Base-by-base conservation (phyloP, 2,113 vertebrate species). In the Ramphastos sulfuratus region DNA sequence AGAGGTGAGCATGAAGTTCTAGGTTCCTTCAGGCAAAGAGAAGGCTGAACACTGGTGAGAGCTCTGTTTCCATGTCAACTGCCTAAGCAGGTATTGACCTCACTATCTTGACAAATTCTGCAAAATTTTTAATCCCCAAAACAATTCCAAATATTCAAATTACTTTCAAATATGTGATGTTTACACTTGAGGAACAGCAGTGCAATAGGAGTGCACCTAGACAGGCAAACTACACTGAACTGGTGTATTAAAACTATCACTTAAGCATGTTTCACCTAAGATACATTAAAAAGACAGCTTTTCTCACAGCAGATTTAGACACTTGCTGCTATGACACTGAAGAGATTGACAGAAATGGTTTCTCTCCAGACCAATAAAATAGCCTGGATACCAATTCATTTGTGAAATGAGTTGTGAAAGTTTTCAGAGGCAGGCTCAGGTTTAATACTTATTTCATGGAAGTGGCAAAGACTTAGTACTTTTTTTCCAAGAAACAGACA, bases 31-130 rank as follows among this genome's bases (percentile, higher is more conserved):
- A 10, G 55, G 37, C 60, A 86, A 91, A 73, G 15, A 73, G 28
- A 5, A 73, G 28, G 69, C 13, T 30, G 15, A 80, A 80, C 0
- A 0, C 28, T 64, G n/a, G 5, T 2, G 64, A 84, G 44, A 72
- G 24, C 8, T 60, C n/a, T 3, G 1, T 23, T 65, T n/a, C 55
- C 60, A 81, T 58, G 65, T 24, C 50, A 81, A n/a, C 31, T 89
- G 31, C 16, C 44, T 58, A 42, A 77, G 25, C 20, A 81, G 20
- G 9, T 73, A 65, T 1, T 61, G 50, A 46, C 13, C 23, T 42
- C 50, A 30, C 33, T 24, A 20, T 42, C 33, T 27, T 61, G 31
- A 87, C 5, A 87, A 87, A 81, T 42, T 58, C 70, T 19, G n/a
- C 61, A 52, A 15, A 44, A 44, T 16, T 44, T 44, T 44, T 16